A percentile compares a stretch with the other conserved stretches of the same genome.
Conservation (phyloP, 2,797 vertebrate genomes). For the Anolis apletophallus region DNA sequence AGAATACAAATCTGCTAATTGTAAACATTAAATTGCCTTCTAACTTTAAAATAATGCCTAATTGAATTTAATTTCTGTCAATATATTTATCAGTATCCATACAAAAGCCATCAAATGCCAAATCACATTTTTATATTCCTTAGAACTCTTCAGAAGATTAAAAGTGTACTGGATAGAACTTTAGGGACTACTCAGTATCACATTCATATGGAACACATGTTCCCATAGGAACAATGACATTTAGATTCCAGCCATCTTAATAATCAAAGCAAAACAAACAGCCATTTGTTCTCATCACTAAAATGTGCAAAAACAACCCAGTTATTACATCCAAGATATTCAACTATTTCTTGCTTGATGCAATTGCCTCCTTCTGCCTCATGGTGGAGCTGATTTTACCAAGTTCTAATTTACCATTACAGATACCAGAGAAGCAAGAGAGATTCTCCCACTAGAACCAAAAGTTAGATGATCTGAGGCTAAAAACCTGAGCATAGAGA, state of each 20-base stretch:
- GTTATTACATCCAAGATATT: not conserved
- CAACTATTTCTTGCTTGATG: not conserved
- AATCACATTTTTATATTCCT: not conserved
- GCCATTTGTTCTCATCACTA: not conserved
- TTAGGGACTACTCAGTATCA: not conserved
- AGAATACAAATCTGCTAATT: not conserved
- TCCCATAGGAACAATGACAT: too few species aligned
- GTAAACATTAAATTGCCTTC: not conserved
- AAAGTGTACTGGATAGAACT: not conserved
- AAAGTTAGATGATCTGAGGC: not conserved
- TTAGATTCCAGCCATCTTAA: not conserved
- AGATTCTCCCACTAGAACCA: not conserved
- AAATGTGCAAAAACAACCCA: not conserved
- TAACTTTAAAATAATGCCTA: not conserved
- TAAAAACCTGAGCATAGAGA: not conserved
- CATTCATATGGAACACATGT: not conserved
- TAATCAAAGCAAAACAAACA: not conserved
- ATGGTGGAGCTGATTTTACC: not conserved
- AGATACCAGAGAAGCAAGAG: not conserved
- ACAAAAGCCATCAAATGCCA: not conserved
- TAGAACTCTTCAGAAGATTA: not conserved
- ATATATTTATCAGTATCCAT: not conserved
- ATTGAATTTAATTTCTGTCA: not conserved
- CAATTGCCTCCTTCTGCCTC: not conserved
- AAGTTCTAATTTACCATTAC: not conserved